phyloP scores from a whole-genome alignment of 2,113 vertebrate genomes.

The Boleophthalmus pectinirostris region DNA sequence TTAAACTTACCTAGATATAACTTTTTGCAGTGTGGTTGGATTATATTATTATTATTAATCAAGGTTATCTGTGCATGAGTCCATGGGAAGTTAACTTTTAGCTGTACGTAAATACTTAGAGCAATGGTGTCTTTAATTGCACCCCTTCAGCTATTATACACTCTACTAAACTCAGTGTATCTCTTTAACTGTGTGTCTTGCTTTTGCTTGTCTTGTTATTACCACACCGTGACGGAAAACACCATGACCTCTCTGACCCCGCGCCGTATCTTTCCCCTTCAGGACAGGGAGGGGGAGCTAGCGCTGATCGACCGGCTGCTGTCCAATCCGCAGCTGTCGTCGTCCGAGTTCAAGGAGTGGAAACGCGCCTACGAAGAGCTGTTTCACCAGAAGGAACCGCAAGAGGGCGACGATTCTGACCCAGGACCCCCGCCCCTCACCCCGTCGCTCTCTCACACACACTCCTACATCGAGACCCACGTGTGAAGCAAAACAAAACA shows the following conservation, averaged over 20 bases:
- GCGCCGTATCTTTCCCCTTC: slow-evolving; percentile 70
- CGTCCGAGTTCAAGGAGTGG: slow-evolving; percentile 97
- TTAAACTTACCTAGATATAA: no score
- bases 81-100: background rate
- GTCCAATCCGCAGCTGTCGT: slow-evolving; percentile 91
- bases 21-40: no score
- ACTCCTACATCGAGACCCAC: slow-evolving; percentile 98
- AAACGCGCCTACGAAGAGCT: slow-evolving; percentile 93
- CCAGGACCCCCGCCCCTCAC: slow-evolving; percentile 81
- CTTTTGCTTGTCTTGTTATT: slow-evolving; percentile 56
- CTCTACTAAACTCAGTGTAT: slow-evolving; percentile 41
- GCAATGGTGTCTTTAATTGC: background rate
- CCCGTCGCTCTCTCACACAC: slow-evolving; percentile 90
- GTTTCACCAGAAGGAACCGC: slow-evolving; percentile 80
- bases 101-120: background rate
- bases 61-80: background rate
- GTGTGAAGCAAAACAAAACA: slow-evolving; percentile 77
- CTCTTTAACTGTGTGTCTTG: slow-evolving; percentile 51
- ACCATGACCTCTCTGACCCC: slow-evolving; percentile 51
- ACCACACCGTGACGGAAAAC: slow-evolving; percentile 13
- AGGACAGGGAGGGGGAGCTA: slow-evolving; percentile 99
- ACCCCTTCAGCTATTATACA: background rate
- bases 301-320: slow-evolving; percentile 95
- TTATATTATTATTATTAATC: no score
- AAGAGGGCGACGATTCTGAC: slow-evolving; percentile 78